These are phyloP conservation scores for Liasis olivaceus DNA, from an alignment of 2,797 vertebrate genomes.

Conservation along the genomic window DNA sequence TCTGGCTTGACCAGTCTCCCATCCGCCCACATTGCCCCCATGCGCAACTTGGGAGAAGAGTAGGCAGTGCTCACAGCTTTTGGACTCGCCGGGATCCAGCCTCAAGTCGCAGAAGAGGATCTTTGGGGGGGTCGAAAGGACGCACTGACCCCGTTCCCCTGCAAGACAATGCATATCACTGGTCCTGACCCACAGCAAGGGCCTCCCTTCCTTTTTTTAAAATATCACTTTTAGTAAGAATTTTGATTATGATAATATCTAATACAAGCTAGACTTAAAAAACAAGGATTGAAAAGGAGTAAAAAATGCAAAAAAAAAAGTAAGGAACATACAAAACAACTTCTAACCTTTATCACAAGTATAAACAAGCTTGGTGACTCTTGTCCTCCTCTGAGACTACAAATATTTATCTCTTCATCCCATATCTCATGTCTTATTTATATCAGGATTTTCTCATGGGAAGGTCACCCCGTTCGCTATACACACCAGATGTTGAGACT, in stretches of 20 bases:
- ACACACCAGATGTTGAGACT: too few relatives aligned
- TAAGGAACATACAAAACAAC: neutral
- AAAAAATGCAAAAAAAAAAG: neutral
- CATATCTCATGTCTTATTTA: neutral
- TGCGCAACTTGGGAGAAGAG: neutral
- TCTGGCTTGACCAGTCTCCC: neutral
- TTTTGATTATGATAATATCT: neutral
- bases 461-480: too few relatives aligned
- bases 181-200: neutral
- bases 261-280: neutral
- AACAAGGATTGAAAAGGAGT: neutral
- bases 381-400: neutral
- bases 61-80: slow-evolving; percentile 84
- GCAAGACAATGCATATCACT: slow-evolving; percentile 34
- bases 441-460: too few relatives aligned
- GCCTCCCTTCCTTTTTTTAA: neutral
- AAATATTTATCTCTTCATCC: neutral
- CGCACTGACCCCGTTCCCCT: slow-evolving; percentile 97
- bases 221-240: neutral
- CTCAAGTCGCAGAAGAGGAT: slow-evolving; percentile 97
- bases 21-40: accelerated
- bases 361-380: neutral
- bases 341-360: neutral
- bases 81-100: slow-evolving; percentile 94
- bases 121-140: slow-evolving; percentile 96